A percentile compares a stretch with the other conserved stretches of the same genome.
phyloP scores from a whole-genome alignment of 2,888 invertebrate genomes.

The Pheosia gnoma region DNA sequence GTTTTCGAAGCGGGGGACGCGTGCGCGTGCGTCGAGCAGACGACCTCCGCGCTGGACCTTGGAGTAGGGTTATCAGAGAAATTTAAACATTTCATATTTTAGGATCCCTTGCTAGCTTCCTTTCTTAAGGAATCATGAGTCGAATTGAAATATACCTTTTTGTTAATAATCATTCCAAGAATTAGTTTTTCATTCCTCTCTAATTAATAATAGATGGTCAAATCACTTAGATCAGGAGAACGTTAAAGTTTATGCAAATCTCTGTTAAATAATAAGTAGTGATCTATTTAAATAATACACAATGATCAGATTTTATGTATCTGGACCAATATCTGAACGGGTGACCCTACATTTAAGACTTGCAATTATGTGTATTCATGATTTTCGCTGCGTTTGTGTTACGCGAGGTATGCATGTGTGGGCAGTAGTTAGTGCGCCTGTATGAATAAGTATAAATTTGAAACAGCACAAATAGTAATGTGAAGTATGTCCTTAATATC shows the following conservation, averaged over 20 bases:
- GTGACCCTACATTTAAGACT: conserved; percentile 37
- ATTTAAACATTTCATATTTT: conserved; percentile 11
- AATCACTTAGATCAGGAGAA: too few species aligned
- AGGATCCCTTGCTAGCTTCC: conserved; percentile 8
- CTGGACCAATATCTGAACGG: conserved; percentile 23
- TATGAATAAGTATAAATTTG: conserved; percentile 40
- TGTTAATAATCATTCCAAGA: too few species aligned
- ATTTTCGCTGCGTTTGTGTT: conserved; percentile 41
- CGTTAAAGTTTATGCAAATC: too few species aligned
- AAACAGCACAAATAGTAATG: conserved; percentile 37
- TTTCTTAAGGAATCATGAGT: too few species aligned
- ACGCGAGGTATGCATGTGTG: conserved; percentile 41
- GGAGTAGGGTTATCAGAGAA: conserved; percentile 48
- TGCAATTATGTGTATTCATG: conserved; percentile 58
- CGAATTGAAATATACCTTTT: too few species aligned
- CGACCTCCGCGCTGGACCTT: conserved; percentile 77
- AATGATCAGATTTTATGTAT: background rate
- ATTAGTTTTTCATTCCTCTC: too few species aligned
- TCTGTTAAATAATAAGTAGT: too few species aligned
- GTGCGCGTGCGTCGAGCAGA: conserved; percentile 59
- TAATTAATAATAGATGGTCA: too few species aligned
- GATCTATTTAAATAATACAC: too few species aligned
- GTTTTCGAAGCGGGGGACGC: conserved; percentile 70
- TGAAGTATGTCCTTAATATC: conserved; percentile 38
- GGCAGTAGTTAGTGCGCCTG: conserved; percentile 39